Evolutionary conservation across 2,888 invertebrate genomes (phyloP), one percentile per base, ranked within the genome.

Genomic region (Peribatodes rhomboidaria): DNA sequence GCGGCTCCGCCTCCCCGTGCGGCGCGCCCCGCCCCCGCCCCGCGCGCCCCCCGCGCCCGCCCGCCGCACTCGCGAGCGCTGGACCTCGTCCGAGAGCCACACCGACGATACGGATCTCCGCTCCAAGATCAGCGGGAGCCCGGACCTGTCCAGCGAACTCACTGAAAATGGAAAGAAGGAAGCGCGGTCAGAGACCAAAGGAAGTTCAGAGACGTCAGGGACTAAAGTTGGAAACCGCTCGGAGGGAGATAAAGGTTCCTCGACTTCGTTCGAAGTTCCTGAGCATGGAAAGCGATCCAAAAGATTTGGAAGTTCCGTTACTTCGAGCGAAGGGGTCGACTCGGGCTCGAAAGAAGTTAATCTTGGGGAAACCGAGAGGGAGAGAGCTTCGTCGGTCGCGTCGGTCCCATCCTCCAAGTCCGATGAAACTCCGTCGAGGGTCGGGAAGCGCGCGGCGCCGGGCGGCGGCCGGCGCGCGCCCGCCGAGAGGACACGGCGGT

Each of bases 21-120:
- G 61, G 20, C 65, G 50, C 67, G 61, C 69, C 44, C 60, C 61
- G 55, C 58, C 56, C 67, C 14, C 55, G 41, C 50, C 53, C 18
- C 22, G 44, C 50, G 0, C 50, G 58, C 1, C 50, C 20, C 16
- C 20, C 61, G 10, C 63, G 14, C 64, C 62, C 53, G 47, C 65
- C 33, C 27, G 20, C 14, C 54, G 1, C 31, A 13, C 31, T 20
- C 47, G 31, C 31, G 35, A 37, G 20, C 44, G 33, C 18, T 16
- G 42, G 10, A 22, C 14, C 22, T 1, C 22, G 4, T 14, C 22
- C 11, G 3, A 22, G 1, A 22, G 6, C 22, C 7, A 10, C 3
- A 18, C 11, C 18, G 10, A 18, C 41, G 18, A 18, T 2, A 16
- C 9, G 1, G n/a, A 41, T 1, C 8, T 8, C 2, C 41, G 16